A percentile compares a stretch with the other conserved stretches of the same genome.
Evolutionary conservation across 2,797 vertebrate species (phyloP).

Genomic region (Malurus leucopterus): DNA sequence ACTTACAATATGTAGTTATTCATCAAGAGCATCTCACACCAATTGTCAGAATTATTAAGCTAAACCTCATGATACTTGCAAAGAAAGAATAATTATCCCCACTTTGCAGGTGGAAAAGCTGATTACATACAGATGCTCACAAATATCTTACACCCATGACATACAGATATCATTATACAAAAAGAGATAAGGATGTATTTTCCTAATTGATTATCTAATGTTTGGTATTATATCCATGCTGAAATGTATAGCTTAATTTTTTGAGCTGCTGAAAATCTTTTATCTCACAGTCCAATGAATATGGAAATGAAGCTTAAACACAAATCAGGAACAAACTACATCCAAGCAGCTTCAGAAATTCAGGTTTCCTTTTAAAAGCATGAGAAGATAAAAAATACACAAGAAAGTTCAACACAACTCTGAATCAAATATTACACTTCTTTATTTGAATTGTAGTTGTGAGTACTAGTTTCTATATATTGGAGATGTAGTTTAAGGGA

Average conservation of each 20-base stretch:
- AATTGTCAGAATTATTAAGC: conserved; percentile 29
- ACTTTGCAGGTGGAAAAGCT: neutral
- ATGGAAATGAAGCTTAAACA: neutral
- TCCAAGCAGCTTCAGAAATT: neutral
- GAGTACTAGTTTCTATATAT: neutral
- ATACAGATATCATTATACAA: neutral
- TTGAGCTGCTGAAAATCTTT: neutral
- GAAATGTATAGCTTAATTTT: neutral
- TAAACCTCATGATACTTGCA: conserved; percentile 27
- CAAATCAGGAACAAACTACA: neutral
- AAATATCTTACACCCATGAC: neutral
- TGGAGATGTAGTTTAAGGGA: neutral
- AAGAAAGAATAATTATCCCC: conserved; percentile 21
- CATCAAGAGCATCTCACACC: conserved; percentile 20
- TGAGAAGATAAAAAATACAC: neutral
- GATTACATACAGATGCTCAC: neutral
- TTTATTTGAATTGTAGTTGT: neutral
- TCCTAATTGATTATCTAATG: neutral
- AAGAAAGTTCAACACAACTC: neutral
- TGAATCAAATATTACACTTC: neutral
- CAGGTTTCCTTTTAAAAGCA: neutral
- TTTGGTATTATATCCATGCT: neutral
- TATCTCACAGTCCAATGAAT: neutral
- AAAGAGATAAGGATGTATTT: neutral
- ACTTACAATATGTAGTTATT: conserved; percentile 37